Conservation (phyloP, 2,888 invertebrate species). For the Pegoplata infirma region DNA sequence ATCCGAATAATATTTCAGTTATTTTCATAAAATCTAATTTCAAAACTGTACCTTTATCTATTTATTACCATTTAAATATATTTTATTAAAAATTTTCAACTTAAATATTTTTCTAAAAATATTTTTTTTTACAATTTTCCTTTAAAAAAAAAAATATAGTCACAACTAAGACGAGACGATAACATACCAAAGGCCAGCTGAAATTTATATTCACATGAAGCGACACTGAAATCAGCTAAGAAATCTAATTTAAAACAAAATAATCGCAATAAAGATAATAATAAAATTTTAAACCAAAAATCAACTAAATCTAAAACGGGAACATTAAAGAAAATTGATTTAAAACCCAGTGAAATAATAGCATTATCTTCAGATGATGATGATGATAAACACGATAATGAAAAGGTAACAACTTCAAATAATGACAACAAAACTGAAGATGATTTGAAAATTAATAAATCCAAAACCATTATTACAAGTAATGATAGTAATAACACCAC, state of each 20-base stretch:
- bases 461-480: neutral
- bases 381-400: neutral
- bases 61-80: too few species aligned
- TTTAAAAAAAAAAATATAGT: conserved; percentile 73
- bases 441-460: neutral
- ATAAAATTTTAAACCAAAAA: conserved; percentile 8
- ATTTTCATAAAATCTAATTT: neutral
- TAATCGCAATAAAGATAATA: conserved; percentile 30
- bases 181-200: conserved; percentile 78
- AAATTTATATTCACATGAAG: conserved; percentile 73
- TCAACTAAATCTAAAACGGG: conserved; percentile 4
- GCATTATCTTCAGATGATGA: conserved; percentile 58
- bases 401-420: neutral
- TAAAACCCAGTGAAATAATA: conserved; percentile 56
- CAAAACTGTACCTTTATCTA: too few species aligned
- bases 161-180: conserved; percentile 78
- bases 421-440: conserved; percentile 2
- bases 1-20: too few species aligned
- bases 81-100: too few species aligned
- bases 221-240: conserved; percentile 58
- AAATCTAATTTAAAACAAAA: conserved; percentile 41
- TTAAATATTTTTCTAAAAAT: too few species aligned
- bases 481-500: too few species aligned
- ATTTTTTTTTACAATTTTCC: neutral
- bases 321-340: neutral